A percentile compares a stretch with the other conserved stretches of the same genome.
These are phyloP conservation scores for Acipenser oxyrinchus DNA, from an alignment of 2,797 vertebrate species.

Conservation along the genomic window DNA sequence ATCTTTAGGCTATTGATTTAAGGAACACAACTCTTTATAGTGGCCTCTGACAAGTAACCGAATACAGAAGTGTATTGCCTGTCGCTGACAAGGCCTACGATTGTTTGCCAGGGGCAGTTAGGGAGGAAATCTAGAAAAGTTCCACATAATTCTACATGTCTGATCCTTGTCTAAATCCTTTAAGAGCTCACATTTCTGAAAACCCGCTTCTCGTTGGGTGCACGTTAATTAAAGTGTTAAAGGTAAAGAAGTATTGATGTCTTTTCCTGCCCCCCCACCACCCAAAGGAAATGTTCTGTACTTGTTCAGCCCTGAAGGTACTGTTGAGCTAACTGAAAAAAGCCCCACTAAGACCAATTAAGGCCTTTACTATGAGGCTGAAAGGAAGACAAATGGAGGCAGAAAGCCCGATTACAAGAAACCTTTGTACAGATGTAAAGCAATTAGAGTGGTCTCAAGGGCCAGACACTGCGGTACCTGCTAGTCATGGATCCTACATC, in stretches of 20 bases:
- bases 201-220: conserved; percentile 67
- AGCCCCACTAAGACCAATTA: conserved; percentile 98
- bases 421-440: conserved; percentile 99
- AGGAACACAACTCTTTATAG: conserved; percentile 50
- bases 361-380: conserved; percentile 88
- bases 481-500: conserved; percentile 82
- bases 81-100: conserved; percentile 69
- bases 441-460: conserved; percentile 93
- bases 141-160: conserved; percentile 58
- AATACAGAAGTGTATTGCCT: conserved; percentile 60
- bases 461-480: conserved; percentile 75
- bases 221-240: conserved; percentile 94
- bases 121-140: conserved; percentile 66
- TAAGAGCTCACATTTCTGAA: conserved; percentile 60
- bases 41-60: conserved; percentile 49
- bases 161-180: conserved; percentile 58
- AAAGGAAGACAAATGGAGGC: conserved; percentile 98
- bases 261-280: conserved; percentile 56
- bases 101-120: conserved; percentile 50
- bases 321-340: conserved; percentile 69
- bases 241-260: conserved; percentile 87
- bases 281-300: conserved; percentile 60
- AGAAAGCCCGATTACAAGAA: conserved; percentile 96
- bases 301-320: conserved; percentile 73
- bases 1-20: conserved; percentile 53